Evolutionary conservation across 2,113 vertebrate species (phyloP), one percentile per base, ranked within the genome.

Genomic region (Microcebus ravelobensis): DNA sequence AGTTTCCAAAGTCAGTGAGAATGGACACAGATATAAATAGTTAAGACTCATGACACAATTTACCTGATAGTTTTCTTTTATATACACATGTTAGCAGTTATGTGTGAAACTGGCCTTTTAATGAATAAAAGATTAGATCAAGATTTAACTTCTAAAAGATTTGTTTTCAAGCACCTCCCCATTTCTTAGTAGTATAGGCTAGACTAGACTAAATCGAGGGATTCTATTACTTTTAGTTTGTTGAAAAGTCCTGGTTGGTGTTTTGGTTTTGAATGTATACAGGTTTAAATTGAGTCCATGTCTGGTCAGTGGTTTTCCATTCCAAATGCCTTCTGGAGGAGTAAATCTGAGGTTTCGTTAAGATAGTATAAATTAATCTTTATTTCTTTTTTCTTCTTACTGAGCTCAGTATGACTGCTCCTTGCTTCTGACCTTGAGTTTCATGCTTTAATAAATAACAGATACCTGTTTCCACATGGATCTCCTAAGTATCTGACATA

Each of bases 231-330:
- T 76, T n/a, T 90, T 52, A 76, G 48, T 29, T 65, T 82, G 12
- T 73, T 76, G 84, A 68, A 82, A 31, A 76, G 23, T 70, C 79
- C 91, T 74, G 3, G 34, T 93, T 74, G 4, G 36, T 82, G 48
- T 77, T 93, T 96, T 88, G 23, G 36, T 86, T 90, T 94, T 94
- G 57, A 96, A 55, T 86, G 90, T 95, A 14, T 67, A 55, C 83
- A 95, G 65, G 52, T 25, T 65, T 70, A 76, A 48, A 52, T 36
- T 63, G 27, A 65, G 15, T 90, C 34, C 76, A 15, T 74, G 6
- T 84, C 34, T 92, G 63, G 8, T 34, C 29, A 25, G 29, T 34
- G 70, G 6, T 74, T 94, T 88, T 80, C 36, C 81, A 21, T 79
- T 76, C 34, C 27, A 31, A 9, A 83, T 76, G 34, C 29, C 13